Evolutionary conservation across 2,797 vertebrate genomes (phyloP).

Genomic region (Eulemur mongoz): DNA sequence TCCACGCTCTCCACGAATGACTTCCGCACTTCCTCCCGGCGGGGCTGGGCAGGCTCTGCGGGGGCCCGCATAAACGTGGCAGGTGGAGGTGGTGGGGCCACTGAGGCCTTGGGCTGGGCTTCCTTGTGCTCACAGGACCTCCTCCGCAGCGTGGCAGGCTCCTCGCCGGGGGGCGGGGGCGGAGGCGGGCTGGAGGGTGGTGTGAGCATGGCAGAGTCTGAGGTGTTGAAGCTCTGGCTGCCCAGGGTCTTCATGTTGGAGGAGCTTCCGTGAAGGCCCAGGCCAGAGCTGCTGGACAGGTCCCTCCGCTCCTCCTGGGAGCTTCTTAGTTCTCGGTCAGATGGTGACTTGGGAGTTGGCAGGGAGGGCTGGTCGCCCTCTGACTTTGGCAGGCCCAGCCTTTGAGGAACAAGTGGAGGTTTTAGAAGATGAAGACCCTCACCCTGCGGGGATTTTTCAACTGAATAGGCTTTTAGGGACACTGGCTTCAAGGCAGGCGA

Average conservation of each 20-base stretch:
- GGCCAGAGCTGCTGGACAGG: constrained; percentile 94
- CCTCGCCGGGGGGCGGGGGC: constrained; percentile 94
- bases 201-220: constrained; percentile 96
- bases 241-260: constrained; percentile 90
- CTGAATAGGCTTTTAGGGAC: constrained; percentile 82
- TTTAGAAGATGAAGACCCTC: constrained; percentile 86
- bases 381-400: constrained; percentile 88
- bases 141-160: constrained; percentile 91
- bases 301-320: constrained; percentile 88
- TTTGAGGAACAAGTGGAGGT: constrained; percentile 86
- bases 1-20: constrained; percentile 97
- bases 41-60: constrained; percentile 84
- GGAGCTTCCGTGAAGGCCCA: constrained; percentile 93
- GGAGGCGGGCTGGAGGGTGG: constrained; percentile 97
- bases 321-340: constrained; percentile 86
- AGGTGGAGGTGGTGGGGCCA: constrained; percentile 71
- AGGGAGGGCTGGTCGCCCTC: constrained; percentile 90
- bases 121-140: constrained; percentile 90
- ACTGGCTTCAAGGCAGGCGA: constrained; percentile 82
- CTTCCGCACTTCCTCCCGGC: constrained; percentile 87
- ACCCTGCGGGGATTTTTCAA: constrained; percentile 83
- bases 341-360: constrained; percentile 85
- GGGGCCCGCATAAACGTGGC: constrained; percentile 65
- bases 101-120: constrained; percentile 73
- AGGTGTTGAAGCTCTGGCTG: constrained; percentile 93